A percentile compares a stretch with the other conserved stretches of the same genome.
These are phyloP conservation scores for Cecidostiba fungosa DNA, from an alignment of 2,888 invertebrate genomes.

Conservation along the genomic window DNA sequence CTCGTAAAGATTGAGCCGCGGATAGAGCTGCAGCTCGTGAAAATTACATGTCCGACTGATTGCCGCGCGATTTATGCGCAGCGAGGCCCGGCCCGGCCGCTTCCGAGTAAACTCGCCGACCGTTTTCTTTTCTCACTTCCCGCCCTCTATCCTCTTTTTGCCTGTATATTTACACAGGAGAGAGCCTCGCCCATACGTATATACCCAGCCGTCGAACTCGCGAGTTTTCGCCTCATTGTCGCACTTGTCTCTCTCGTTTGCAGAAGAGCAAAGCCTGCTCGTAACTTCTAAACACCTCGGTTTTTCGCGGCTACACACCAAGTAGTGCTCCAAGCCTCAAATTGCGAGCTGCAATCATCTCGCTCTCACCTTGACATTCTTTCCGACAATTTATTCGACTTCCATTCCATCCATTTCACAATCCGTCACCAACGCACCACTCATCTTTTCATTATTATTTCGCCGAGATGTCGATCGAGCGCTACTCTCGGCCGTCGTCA, in stretches of 20 bases:
- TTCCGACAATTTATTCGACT: neutral
- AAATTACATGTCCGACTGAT: slow-evolving; percentile 66
- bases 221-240: neutral
- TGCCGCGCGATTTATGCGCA: slow-evolving; percentile 42
- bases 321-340: neutral
- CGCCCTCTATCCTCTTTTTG: neutral
- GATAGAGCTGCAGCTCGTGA: slow-evolving; percentile 54
- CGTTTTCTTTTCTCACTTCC: slow-evolving; percentile 36
- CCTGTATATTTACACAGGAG: neutral
- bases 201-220: neutral
- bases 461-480: neutral
- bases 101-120: slow-evolving; percentile 13
- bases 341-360: neutral
- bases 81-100: slow-evolving; percentile 35
- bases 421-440: neutral
- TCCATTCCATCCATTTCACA: neutral
- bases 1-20: slow-evolving; percentile 66
- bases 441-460: neutral
- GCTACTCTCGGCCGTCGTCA: neutral
- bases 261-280: neutral
- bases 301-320: neutral
- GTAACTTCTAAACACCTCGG: neutral
- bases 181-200: neutral
- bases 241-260: neutral
- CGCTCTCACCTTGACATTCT: neutral